Conservation (phyloP, 2,113 vertebrate genomes). For the Kryptolebias marmoratus region DNA sequence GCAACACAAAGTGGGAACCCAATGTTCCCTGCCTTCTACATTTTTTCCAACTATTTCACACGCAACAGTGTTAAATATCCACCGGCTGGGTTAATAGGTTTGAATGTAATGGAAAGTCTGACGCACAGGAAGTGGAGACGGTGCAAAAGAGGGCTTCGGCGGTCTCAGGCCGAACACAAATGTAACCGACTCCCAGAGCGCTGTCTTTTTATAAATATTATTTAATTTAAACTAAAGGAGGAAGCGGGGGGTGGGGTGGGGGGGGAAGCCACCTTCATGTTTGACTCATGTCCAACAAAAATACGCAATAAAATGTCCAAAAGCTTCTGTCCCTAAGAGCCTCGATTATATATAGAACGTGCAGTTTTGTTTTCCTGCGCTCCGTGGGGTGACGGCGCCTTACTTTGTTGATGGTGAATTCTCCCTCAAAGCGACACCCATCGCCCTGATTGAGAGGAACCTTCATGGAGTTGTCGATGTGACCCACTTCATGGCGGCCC, state of each 20-base stretch:
- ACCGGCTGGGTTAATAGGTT: constrained; percentile 68
- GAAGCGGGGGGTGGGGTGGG: background rate
- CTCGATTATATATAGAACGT: background rate
- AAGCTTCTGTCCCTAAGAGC: background rate
- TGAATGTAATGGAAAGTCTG: constrained; percentile 57
- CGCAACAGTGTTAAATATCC: constrained; percentile 32
- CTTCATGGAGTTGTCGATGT: constrained; percentile 98
- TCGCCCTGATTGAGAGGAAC: constrained; percentile 88
- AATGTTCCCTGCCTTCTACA: constrained; percentile 26
- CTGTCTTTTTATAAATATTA: constrained; percentile 27
- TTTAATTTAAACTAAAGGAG: constrained; percentile 39
- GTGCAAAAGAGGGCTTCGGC: constrained; percentile 24
- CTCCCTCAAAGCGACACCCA: constrained; percentile 96
- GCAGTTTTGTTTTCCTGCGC: background rate
- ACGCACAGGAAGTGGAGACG: constrained; percentile 32
- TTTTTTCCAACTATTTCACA: constrained; percentile 28
- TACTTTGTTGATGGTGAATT: constrained; percentile 98
- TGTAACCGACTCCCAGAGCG: constrained; percentile 34
- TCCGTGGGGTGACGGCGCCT: constrained; percentile 14
- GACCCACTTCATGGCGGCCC: constrained; percentile 97
- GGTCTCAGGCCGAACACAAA: constrained; percentile 11
- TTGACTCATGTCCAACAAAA: constrained; percentile 24
- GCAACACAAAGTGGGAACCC: constrained; percentile 29
- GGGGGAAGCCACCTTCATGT: constrained; percentile 2
- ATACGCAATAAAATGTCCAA: constrained; percentile 14